A percentile compares a stretch with the other conserved stretches of the same genome.
Conservation (phyloP, 2,113 vertebrate species). For the Mormyrus iriodes region DNA sequence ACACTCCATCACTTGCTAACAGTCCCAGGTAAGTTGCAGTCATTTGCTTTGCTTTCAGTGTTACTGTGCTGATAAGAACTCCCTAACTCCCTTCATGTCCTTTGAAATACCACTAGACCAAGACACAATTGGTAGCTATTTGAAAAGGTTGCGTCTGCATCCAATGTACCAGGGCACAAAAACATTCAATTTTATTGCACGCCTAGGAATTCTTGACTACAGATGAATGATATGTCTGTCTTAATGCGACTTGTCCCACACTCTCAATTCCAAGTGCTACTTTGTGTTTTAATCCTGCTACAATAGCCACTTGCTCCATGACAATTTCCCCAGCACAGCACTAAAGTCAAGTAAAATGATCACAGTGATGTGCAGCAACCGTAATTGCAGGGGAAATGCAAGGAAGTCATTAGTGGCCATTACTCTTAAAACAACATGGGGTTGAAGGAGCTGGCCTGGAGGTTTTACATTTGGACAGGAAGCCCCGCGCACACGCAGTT, state of each 20-base stretch:
- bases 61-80: background rate
- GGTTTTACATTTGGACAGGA: background rate
- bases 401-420: slow-evolving; percentile 10
- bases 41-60: background rate
- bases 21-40: background rate
- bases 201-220: background rate
- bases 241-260: background rate
- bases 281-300: background rate
- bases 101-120: background rate
- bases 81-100: background rate
- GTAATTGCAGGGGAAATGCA: slow-evolving; percentile 6
- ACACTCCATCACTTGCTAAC: background rate
- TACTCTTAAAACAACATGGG: background rate
- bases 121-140: background rate
- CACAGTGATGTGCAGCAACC: background rate
- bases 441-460: background rate
- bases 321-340: background rate
- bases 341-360: background rate
- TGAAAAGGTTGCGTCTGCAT: background rate
- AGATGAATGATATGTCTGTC: background rate
- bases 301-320: slow-evolving; percentile 1
- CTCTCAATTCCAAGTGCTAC: background rate
- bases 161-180: background rate
- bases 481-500: background rate
- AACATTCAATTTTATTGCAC: background rate